phyloP scores from a whole-genome alignment of 2,888 invertebrate genomes.

The Gortyna flavago region DNA sequence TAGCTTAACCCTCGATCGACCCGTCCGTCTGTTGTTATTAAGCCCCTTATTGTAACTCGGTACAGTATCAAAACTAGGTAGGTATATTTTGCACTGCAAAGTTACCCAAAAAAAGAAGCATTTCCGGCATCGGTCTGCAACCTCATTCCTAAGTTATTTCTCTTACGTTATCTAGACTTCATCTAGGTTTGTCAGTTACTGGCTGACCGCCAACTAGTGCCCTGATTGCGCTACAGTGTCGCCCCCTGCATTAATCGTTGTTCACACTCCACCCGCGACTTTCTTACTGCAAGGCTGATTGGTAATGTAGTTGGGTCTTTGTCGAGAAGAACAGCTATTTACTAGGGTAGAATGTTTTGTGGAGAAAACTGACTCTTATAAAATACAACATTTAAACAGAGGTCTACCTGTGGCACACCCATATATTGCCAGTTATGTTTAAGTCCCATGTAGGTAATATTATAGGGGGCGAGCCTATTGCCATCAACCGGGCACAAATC shows the following conservation, averaged over 20 bases:
- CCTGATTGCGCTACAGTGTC: constrained; percentile 69
- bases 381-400: neutral
- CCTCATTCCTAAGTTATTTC: constrained; percentile 62
- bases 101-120: constrained; percentile 9
- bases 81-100: neutral
- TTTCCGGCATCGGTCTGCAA: constrained; percentile 12
- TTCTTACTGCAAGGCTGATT: constrained; percentile 35
- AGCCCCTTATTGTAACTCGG: neutral
- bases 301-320: constrained; percentile 22
- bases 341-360: neutral
- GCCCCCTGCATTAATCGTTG: constrained; percentile 69
- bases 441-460: neutral
- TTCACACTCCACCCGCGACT: constrained; percentile 46
- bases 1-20: neutral
- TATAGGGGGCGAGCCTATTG: neutral
- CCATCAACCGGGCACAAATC: neutral
- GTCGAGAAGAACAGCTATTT: neutral
- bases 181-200: constrained; percentile 65
- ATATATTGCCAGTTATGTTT: neutral
- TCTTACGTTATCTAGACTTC: constrained; percentile 63
- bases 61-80: neutral
- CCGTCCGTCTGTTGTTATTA: neutral
- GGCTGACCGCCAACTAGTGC: constrained; percentile 69
- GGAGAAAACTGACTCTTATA: neutral
- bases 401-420: neutral